A percentile compares a stretch with the other conserved stretches of the same genome.
Evolutionary conservation across 1,140 invertebrate species (phyloP).

Genomic region (Melipona quadrifasciata): DNA sequence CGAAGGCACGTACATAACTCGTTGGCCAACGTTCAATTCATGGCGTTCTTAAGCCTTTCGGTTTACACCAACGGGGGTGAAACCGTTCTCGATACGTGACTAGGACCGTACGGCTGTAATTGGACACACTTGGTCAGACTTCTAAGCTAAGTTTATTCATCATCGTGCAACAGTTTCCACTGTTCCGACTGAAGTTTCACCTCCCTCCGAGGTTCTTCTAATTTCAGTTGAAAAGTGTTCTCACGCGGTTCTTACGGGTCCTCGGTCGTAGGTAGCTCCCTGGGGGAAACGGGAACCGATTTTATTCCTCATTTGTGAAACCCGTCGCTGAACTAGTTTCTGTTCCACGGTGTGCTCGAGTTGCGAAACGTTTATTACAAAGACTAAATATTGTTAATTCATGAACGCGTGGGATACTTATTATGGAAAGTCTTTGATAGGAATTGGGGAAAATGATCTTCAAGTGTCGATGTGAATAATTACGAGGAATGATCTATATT

Average conservation of each 20-base stretch:
- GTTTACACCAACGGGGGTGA: background rate
- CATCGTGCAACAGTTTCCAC: background rate
- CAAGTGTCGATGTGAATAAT: background rate
- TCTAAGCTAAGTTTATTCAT: conserved; percentile 4
- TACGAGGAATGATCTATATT: too few relatives aligned
- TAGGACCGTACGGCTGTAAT: background rate
- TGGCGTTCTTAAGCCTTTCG: background rate
- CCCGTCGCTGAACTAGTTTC: background rate
- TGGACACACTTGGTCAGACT: background rate
- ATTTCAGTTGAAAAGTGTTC: background rate
- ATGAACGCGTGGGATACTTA: too few relatives aligned
- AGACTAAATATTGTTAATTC: background rate
- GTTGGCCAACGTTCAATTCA: background rate
- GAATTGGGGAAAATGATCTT: background rate
- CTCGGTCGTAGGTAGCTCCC: too few relatives aligned
- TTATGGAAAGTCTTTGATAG: background rate
- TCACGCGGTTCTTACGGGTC: background rate
- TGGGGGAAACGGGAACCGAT: background rate
- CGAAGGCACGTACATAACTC: conserved; percentile 5
- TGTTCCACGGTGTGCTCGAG: background rate
- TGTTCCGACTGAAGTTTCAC: background rate
- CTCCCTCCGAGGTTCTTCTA: background rate
- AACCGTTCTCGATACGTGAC: background rate
- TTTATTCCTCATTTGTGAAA: background rate
- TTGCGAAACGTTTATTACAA: background rate